Percentiles rank a stretch among this genome's conserved stretches.
Evolutionary conservation across 2,113 vertebrate genomes (phyloP).

Genomic region (Dasyurus viverrinus): DNA sequence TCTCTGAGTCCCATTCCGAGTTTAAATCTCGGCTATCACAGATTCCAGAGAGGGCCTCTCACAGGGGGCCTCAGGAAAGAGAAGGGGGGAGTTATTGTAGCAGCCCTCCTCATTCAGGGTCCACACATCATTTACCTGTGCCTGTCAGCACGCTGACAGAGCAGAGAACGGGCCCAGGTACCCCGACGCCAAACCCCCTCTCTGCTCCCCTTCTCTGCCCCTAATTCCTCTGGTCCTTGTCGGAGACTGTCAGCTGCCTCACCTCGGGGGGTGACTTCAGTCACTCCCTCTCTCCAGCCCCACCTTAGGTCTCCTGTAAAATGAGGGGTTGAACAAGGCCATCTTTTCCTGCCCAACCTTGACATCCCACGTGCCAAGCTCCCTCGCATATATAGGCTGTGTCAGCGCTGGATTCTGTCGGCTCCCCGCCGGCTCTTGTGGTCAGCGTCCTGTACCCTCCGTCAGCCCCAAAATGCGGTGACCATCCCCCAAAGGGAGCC

Average conservation of each 20-base stretch:
- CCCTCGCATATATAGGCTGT: background rate
- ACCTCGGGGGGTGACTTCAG: too few species aligned
- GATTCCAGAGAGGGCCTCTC: background rate
- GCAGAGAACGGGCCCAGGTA: background rate
- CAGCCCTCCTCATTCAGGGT: background rate
- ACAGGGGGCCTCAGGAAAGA: too few species aligned
- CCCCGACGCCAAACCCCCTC: background rate
- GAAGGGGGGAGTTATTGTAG: too few species aligned
- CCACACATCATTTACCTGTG: background rate
- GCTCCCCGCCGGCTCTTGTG: background rate
- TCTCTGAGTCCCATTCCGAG: background rate
- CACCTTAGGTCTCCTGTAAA: background rate
- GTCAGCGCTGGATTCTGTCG: background rate
- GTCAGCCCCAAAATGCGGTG: background rate
- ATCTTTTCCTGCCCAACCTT: background rate
- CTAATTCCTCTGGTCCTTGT: background rate
- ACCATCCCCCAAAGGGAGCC: background rate
- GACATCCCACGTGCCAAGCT: background rate
- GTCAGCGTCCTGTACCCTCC: background rate
- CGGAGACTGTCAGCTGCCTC: background rate
- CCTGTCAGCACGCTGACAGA: background rate
- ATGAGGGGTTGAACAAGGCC: background rate
- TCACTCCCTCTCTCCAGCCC: background rate
- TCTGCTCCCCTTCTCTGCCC: background rate
- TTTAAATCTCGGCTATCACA: background rate